A percentile compares a stretch with the other conserved stretches of the same genome.
phyloP scores from a whole-genome alignment of 2,888 invertebrate species.

The Cerastis leucographa region DNA sequence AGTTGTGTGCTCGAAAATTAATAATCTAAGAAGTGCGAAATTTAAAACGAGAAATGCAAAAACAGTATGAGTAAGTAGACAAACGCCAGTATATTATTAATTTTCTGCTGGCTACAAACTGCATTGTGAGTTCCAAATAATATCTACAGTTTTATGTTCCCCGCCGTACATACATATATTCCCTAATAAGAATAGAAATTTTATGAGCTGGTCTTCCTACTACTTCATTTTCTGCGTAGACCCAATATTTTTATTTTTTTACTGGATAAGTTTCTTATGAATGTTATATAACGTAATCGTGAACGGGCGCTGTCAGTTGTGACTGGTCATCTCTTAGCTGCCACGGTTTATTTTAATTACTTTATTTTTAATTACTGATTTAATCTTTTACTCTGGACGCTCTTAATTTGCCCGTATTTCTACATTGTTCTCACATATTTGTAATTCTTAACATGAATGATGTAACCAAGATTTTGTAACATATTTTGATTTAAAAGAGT shows the following conservation, averaged over 20 bases:
- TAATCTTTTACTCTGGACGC: too few species aligned
- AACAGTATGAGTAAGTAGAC: neutral
- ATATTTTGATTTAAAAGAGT: too few species aligned
- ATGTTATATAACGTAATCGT: too few species aligned
- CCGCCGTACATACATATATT: neutral
- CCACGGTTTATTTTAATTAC: too few species aligned
- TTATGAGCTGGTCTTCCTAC: neutral
- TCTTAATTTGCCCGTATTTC: too few species aligned
- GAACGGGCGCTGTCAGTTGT: too few species aligned
- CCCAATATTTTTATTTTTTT: conserved; percentile 1
- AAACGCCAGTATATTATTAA: neutral
- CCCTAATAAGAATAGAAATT: neutral
- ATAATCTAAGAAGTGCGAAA: neutral
- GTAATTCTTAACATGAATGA: too few species aligned
- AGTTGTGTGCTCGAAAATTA: neutral
- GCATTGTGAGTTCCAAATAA: neutral
- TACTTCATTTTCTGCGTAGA: neutral
- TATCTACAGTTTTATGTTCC: neutral
- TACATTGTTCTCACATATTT: too few species aligned
- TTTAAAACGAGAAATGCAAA: neutral
- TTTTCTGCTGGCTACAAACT: neutral
- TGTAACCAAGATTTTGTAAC: too few species aligned
- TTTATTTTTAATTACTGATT: too few species aligned
- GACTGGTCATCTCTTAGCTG: too few species aligned
- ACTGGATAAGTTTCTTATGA: neutral